Base-by-base conservation (phyloP, 1,140 invertebrate genomes). In the Tetraneura akinire region DNA sequence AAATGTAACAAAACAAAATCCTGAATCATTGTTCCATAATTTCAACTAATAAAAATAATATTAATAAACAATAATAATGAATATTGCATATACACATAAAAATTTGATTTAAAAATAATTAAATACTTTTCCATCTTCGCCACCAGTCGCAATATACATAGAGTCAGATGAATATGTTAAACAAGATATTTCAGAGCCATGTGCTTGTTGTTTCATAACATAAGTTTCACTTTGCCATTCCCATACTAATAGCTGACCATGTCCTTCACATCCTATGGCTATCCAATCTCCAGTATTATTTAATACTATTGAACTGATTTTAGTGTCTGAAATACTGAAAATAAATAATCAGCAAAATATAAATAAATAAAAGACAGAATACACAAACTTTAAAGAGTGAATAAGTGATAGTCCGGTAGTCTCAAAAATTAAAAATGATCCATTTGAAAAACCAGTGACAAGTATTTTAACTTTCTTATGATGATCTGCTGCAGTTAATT, bases 171-270 rank as follows among this genome's bases (percentile, higher is more conserved):
- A 98, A 86, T 98, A 99, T 0, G 91, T 88, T 10, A 98, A 86
- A 84, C 92, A 93, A 14, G 90, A 92, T 91, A 97, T 96, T 84
- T 93, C 92, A 84, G 93, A 92, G 66, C 91, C 91, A 84, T 99
- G 97, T 0, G 95, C 95, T 86, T 98, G 96, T 84, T 99, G 96
- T 85, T 99, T 99, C 89, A 99, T 91, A 0, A 97, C 92, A 83
- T 97, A 98, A n/a, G 95, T 95, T 87, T 99, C 96, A 89, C 96
- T 98, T 86, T 98, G 96, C 97, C 97, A 99, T 87, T 99, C 97
- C 96, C 97, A 99, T 10, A 99, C 96, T 16, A 98, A 86, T 23
- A 99, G 86, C 85, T 98, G 96, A 0, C 96, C 96, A 3, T 93
- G 87, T 53, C 91, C 90, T 0, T 90, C 88, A 84, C 94, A 96